Evolutionary conservation across 2,113 vertebrate genomes (phyloP).

Genomic region (Stigmatopora nigra): DNA sequence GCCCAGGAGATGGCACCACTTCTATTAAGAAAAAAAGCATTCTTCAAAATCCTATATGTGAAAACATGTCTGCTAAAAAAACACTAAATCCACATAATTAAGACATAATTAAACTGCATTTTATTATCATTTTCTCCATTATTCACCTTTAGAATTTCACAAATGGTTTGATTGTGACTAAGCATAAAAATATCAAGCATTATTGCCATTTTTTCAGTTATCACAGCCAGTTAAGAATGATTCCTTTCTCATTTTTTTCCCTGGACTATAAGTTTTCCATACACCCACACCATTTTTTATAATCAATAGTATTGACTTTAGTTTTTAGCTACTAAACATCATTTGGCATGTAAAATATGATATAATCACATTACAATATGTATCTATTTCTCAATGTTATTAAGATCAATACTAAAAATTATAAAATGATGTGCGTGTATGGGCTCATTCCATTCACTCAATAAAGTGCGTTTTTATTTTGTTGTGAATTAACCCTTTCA

Average conservation of each 20-base stretch:
- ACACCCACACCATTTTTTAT: not conserved
- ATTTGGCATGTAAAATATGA: too few relatives aligned
- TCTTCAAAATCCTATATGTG: too few relatives aligned
- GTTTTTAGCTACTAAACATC: too few relatives aligned
- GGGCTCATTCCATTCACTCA: constrained; percentile 39
- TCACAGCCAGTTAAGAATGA: not conserved
- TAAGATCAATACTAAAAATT: not conserved
- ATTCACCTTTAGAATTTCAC: constrained; percentile 34
- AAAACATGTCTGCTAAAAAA: constrained; percentile 15
- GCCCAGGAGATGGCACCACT: too few relatives aligned
- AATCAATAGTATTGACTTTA: too few relatives aligned
- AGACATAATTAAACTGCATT: constrained; percentile 44
- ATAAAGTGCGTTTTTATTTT: constrained; percentile 68
- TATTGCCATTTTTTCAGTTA: constrained; percentile 6
- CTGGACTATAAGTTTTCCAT: too few relatives aligned
- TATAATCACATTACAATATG: too few relatives aligned
- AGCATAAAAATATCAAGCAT: not conserved
- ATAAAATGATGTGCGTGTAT: not conserved
- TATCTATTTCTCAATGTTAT: too few relatives aligned
- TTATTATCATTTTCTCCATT: constrained; percentile 23
- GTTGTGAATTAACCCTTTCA: constrained; percentile 25
- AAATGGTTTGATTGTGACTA: constrained; percentile 2
- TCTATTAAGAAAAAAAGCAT: too few relatives aligned
- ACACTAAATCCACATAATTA: constrained; percentile 42
- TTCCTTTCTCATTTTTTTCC: not conserved